Evolutionary conservation across 2,113 vertebrate species (phyloP).

Genomic region (Epinephelus lanceolatus): DNA sequence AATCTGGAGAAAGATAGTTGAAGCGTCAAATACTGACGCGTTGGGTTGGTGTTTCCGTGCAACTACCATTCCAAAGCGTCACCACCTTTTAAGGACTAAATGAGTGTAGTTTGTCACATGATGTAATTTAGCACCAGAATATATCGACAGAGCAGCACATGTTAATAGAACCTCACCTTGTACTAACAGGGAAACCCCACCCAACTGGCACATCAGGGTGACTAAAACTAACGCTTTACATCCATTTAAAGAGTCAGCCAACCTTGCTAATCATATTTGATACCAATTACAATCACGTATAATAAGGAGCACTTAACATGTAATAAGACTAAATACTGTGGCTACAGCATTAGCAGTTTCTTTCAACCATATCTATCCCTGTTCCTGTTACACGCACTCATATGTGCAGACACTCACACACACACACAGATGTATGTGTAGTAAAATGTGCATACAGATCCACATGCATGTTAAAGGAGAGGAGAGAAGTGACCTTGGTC

Average conservation of each 20-base stretch:
- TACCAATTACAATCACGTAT: neutral
- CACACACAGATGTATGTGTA: constrained; percentile 20
- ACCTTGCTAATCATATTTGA: neutral
- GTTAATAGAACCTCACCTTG: neutral
- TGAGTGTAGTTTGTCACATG: no score
- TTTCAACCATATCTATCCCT: neutral
- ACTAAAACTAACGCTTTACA: neutral
- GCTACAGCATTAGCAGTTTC: neutral
- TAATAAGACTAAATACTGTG: neutral
- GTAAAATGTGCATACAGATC: constrained; percentile 34
- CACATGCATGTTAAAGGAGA: constrained; percentile 55
- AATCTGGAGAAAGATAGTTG: no score
- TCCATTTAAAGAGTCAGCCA: neutral
- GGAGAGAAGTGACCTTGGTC: constrained; percentile 78
- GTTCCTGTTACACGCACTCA: neutral
- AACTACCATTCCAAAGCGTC: no score
- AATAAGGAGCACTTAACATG: neutral
- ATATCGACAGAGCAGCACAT: no score
- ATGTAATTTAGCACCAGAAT: neutral
- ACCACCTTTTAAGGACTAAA: no score
- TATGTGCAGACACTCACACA: neutral
- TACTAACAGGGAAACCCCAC: neutral
- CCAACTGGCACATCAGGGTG: neutral
- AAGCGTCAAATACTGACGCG: no score
- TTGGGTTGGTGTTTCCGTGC: no score